Base-by-base conservation (phyloP, 2,888 invertebrate genomes). In the Spisula solida region DNA sequence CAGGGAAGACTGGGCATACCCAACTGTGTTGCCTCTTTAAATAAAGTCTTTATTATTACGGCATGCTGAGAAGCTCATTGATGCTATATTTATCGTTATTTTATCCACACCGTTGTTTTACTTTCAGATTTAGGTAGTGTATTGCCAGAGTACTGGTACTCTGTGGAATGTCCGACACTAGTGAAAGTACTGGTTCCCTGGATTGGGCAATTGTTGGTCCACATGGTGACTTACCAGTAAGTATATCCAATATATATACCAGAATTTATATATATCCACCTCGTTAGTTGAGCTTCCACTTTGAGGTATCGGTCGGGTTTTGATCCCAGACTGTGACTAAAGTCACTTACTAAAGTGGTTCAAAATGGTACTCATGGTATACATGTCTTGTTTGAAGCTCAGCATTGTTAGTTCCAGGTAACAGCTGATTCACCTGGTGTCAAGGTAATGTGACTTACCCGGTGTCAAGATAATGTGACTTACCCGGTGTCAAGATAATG, bases 151-250 rank as follows among this genome's bases (percentile, higher is more conserved):
- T 75, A 75, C 12, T 31, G 75, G 29, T 12, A 75, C 16, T 75
- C 75, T 2, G 2, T 41, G 25, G 34, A 12, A 51, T 51, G 29
- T 83, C 83, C 14, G 83, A 83, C 31, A 51, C 75, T 25, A 20
- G 75, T 34, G 83, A 83, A 6, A 85, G 84, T 55, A 70, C 66
- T 75, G 75, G 70, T 25, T 84, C 83, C 4, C 81, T 81, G 41
- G 84, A 84, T 20, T 88, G 88, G 88, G 84, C 88, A 48, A n/a
- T 88, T 34, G 84, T 88, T 2, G 84, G 84, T 75, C 18, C 31
- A 20, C 81, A 88, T n/a, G 84, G 88, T 20, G 81, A 81, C 34
- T 16, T 88, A 14, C 51, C 60, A 25, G 87, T 87, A 82, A 60
- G 82, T 87, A 18, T 12, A 47, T n/a, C 14, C n/a, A n/a, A n/a